Conservation (phyloP, 2,113 vertebrate genomes). For the Toxotes chatareus region DNA sequence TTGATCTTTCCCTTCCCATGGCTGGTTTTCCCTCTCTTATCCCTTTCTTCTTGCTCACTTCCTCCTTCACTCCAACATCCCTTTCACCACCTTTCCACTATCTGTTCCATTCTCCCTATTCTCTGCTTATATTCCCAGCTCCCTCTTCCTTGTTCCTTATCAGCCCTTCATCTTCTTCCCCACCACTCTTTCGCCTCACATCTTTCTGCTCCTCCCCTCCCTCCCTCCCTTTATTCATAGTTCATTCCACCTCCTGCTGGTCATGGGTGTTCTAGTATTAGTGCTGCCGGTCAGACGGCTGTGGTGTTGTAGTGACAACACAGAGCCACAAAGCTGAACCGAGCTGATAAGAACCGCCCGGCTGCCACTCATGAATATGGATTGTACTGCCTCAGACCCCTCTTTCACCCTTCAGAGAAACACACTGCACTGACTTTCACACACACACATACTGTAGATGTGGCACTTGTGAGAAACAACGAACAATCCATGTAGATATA, state of each 20-base stretch:
- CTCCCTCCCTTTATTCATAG: slow-evolving; percentile 3
- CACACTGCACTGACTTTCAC: neutral
- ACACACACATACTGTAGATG: neutral
- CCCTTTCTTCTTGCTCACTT: neutral
- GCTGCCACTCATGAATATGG: slow-evolving; percentile 65
- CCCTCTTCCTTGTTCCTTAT: neutral
- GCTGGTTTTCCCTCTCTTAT: neutral
- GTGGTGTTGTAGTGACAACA: slow-evolving; percentile 34
- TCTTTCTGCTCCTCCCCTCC: neutral
- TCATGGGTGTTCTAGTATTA: slow-evolving; percentile 43
- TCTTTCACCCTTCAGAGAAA: slow-evolving; percentile 3
- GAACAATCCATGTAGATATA: slow-evolving; percentile 30
- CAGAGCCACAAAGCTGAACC: slow-evolving; percentile 49
- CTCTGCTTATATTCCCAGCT: neutral
- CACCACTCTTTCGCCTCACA: slow-evolving; percentile 13
- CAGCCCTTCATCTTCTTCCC: slow-evolving; percentile 2
- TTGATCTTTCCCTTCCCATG: neutral
- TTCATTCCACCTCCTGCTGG: slow-evolving; percentile 30
- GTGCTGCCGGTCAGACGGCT: slow-evolving; percentile 11
- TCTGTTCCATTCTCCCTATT: neutral
- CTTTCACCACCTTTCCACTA: neutral
- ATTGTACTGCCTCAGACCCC: slow-evolving; percentile 11
- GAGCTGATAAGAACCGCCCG: slow-evolving; percentile 61
- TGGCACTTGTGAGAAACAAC: slow-evolving; percentile 33
- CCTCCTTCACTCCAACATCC: neutral